Percentiles rank a stretch among this genome's conserved stretches.
Conservation (phyloP, 2,113 vertebrate genomes). For the Laticauda colubrina region DNA sequence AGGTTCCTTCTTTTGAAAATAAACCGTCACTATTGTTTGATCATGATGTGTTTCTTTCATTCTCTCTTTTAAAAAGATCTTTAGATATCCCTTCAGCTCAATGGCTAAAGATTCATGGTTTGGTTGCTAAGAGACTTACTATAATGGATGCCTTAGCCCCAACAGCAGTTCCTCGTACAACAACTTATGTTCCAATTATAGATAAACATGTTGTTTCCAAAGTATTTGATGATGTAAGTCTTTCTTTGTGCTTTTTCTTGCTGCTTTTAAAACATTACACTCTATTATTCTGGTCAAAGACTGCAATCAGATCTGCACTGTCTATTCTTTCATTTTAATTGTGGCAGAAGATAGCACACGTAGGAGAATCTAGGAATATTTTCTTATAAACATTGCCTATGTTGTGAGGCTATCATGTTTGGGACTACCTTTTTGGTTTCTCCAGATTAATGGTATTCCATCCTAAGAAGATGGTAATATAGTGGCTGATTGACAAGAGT, state of each 20-base stretch:
- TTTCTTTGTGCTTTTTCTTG: background rate
- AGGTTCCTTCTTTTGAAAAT: background rate
- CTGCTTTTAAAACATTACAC: background rate
- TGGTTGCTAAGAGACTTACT: slow-evolving; percentile 74
- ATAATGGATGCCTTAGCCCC: slow-evolving; percentile 73
- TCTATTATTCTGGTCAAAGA: background rate
- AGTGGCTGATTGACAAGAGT: background rate
- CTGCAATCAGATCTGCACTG: slow-evolving; percentile 3
- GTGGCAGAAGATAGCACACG: background rate
- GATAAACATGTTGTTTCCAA: slow-evolving; percentile 76
- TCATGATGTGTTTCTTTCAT: slow-evolving; percentile 8
- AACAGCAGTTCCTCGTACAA: slow-evolving; percentile 55
- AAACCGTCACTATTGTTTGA: slow-evolving; percentile 10
- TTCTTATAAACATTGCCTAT: background rate
- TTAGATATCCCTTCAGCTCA: slow-evolving; percentile 60
- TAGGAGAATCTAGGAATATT: background rate
- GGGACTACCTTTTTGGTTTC: background rate
- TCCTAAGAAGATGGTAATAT: background rate
- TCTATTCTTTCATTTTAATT: slow-evolving; percentile 18
- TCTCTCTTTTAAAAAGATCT: slow-evolving; percentile 57
- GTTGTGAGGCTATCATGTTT: background rate
- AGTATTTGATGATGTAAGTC: slow-evolving; percentile 78
- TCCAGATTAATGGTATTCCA: background rate
- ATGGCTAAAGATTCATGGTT: slow-evolving; percentile 75
- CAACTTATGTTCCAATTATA: slow-evolving; percentile 72